Percentiles rank a stretch among this genome's conserved stretches.
Conservation (phyloP, 2,888 invertebrate species). For the Acronicta aceris region DNA sequence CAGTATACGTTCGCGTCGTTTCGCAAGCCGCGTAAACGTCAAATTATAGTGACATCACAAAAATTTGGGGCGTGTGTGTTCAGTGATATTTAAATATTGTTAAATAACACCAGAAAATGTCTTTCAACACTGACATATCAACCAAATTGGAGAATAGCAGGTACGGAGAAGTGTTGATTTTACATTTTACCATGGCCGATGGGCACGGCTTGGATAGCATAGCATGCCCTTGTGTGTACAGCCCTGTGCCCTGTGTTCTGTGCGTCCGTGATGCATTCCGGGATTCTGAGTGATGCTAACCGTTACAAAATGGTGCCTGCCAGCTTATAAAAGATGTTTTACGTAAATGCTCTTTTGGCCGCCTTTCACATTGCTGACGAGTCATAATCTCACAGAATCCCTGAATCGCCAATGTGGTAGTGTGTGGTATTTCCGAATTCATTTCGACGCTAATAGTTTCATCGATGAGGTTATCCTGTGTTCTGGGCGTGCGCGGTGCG, state of each 20-base stretch:
- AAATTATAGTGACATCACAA: slow-evolving; percentile 77
- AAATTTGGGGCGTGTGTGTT: slow-evolving; percentile 83
- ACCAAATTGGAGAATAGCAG: slow-evolving; percentile 88
- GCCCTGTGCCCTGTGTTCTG: slow-evolving; percentile 55
- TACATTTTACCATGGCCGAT: slow-evolving; percentile 58
- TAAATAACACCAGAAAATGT: slow-evolving; percentile 87
- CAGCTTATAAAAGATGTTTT: slow-evolving; percentile 30
- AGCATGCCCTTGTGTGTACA: slow-evolving; percentile 63
- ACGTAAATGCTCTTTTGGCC: slow-evolving; percentile 39
- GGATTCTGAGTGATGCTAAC: slow-evolving; percentile 43
- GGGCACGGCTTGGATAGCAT: slow-evolving; percentile 54
- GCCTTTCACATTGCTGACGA: slow-evolving; percentile 68
- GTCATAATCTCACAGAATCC: slow-evolving; percentile 35
- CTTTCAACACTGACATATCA: slow-evolving; percentile 87
- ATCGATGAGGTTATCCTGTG: slow-evolving; percentile 74
- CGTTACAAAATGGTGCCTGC: slow-evolving; percentile 43
- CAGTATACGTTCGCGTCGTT: slow-evolving; percentile 72
- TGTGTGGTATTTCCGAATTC: slow-evolving; percentile 36
- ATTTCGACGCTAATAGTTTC: slow-evolving; percentile 53
- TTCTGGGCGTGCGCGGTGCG: slow-evolving; percentile 76
- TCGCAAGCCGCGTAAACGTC: slow-evolving; percentile 78
- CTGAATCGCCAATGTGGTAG: slow-evolving; percentile 23
- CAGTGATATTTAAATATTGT: slow-evolving; percentile 84
- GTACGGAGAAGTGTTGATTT: slow-evolving; percentile 73
- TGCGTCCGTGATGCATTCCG: slow-evolving; percentile 62